Percentiles rank a stretch among this genome's conserved stretches.
phyloP scores from a whole-genome alignment of 1,140 invertebrate species.

The Brachionus paranguensis region DNA sequence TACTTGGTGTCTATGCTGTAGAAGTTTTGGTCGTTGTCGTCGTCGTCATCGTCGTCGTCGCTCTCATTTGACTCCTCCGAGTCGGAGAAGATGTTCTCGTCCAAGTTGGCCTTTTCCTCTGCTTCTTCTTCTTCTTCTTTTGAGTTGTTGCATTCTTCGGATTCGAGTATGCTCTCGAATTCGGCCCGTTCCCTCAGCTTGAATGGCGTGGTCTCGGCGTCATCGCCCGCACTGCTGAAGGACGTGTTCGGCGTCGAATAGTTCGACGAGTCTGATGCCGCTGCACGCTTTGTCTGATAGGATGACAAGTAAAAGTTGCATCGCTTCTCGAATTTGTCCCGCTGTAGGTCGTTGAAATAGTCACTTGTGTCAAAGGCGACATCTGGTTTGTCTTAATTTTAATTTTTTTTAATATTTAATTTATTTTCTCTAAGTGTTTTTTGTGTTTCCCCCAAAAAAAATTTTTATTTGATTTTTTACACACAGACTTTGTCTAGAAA shows the following conservation, averaged over 20 bases:
- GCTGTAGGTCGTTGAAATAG: background rate
- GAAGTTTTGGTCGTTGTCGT: background rate
- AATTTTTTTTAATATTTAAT: no score
- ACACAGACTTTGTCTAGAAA: no score
- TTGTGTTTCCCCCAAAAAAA: no score
- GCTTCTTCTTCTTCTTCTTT: constrained; percentile 10
- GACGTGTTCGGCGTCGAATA: background rate
- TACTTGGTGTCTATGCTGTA: background rate
- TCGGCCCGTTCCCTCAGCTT: background rate
- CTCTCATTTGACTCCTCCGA: background rate
- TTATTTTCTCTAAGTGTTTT: no score
- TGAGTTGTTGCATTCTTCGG: background rate
- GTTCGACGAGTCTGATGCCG: background rate
- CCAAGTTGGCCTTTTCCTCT: background rate
- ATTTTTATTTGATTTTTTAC: no score
- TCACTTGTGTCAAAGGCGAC: background rate
- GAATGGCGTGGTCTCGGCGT: background rate
- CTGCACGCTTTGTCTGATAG: background rate
- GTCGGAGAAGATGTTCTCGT: background rate
- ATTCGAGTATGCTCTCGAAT: background rate
- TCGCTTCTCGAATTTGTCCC: background rate
- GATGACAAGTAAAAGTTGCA: background rate
- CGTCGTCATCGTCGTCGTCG: background rate
- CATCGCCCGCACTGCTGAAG: background rate
- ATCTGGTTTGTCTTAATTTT: background rate